These are phyloP conservation scores for Pocota personata DNA, from an alignment of 2,888 invertebrate genomes.

Conservation along the genomic window DNA sequence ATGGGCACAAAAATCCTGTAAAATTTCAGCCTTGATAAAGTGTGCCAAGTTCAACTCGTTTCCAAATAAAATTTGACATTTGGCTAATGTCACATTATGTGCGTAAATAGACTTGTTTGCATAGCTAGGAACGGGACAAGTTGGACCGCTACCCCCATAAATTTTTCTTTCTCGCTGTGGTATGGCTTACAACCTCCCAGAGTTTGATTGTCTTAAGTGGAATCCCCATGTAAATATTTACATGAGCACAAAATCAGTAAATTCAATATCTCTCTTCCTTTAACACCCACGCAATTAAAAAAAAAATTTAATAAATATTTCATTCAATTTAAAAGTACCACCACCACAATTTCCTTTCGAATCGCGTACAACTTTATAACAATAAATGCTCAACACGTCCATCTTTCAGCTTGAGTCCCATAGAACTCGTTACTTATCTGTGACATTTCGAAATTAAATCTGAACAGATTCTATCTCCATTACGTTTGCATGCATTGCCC, in stretches of 20 bases:
- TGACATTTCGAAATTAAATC: conserved; percentile 59
- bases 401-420: conserved; percentile 1
- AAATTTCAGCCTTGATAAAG: too few species aligned
- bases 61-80: too few species aligned
- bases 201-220: too few species aligned
- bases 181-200: too few species aligned
- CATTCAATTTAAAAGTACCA: conserved; percentile 3
- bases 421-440: conserved; percentile 33
- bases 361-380: conserved; percentile 6
- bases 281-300: not conserved
- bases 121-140: too few species aligned
- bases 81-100: too few species aligned
- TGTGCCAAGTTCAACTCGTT: too few species aligned
- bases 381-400: conserved; percentile 32
- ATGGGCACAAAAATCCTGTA: too few species aligned
- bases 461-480: conserved; percentile 23
- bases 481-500: conserved; percentile 39
- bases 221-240: too few species aligned
- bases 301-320: not conserved
- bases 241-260: not conserved
- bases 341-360: not conserved
- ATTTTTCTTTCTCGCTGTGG: too few species aligned
- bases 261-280: not conserved
- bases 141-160: too few species aligned
- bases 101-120: too few species aligned